Evolutionary conservation across 2,888 invertebrate genomes (phyloP).

Genomic region (Stenoptilia bipunctidactyla): DNA sequence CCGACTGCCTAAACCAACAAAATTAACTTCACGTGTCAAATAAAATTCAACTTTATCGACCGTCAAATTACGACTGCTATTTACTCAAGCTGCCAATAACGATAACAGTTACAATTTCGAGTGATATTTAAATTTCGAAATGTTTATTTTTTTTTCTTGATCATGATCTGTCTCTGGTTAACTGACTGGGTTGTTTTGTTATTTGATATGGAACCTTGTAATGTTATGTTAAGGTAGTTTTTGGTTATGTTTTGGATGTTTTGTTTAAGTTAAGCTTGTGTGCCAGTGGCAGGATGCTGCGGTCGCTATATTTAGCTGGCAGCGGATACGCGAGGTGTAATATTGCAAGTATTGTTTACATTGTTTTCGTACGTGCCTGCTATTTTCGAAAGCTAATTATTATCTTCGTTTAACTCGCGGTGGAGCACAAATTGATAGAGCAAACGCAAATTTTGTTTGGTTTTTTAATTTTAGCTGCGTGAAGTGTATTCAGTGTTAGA

Average conservation of each 20-base stretch:
- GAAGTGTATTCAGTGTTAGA: too few species aligned
- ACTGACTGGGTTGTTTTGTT: neutral
- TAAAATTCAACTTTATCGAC: constrained; percentile 2
- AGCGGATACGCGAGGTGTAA: constrained; percentile 44
- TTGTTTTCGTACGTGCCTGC: constrained; percentile 5
- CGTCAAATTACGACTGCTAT: neutral
- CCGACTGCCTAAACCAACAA: constrained; percentile 17
- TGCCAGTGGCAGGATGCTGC: constrained; percentile 33
- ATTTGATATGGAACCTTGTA: constrained; percentile 14
- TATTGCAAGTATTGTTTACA: constrained; percentile 27
- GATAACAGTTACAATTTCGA: constrained; percentile 26
- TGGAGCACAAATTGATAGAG: neutral
- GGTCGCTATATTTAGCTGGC: constrained; percentile 35
- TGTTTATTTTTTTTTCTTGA: constrained; percentile 35
- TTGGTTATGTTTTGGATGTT: constrained; percentile 18
- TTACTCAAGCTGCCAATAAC: neutral
- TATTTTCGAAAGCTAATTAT: constrained; percentile 8
- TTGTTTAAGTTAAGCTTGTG: constrained; percentile 30
- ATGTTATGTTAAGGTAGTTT: constrained; percentile 18
- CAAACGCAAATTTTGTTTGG: neutral
- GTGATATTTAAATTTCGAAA: constrained; percentile 39
- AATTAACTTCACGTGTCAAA: constrained; percentile 9
- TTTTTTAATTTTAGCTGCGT: too few species aligned
- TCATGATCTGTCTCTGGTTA: constrained; percentile 7
- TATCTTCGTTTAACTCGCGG: constrained; percentile 3